These are phyloP conservation scores for Branchinecta lindahli DNA, from an alignment of 1,140 invertebrate species.

Conservation along the genomic window DNA sequence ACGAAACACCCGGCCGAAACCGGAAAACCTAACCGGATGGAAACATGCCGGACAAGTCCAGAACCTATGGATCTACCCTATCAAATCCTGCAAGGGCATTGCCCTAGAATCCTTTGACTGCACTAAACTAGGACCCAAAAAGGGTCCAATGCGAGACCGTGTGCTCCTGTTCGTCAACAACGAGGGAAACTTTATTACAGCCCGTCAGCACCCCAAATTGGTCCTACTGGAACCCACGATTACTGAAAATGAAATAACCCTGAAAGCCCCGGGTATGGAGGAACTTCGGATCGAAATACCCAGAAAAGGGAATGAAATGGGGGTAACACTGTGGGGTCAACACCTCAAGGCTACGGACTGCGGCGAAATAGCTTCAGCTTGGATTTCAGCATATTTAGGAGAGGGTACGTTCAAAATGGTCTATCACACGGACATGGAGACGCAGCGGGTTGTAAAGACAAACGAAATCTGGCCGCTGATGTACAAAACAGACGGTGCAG, in stretches of 20 bases:
- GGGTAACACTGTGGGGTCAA: conserved; percentile 17
- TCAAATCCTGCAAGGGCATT: conserved; percentile 28
- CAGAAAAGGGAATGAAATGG: not conserved
- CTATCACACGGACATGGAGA: not conserved
- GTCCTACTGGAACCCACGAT: conserved; percentile 16
- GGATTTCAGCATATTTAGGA: conserved; percentile 15
- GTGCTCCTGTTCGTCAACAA: conserved; percentile 20
- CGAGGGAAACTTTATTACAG: conserved; percentile 20
- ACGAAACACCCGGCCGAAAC: too few species aligned
- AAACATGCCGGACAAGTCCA: conserved; percentile 24
- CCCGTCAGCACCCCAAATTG: conserved; percentile 17
- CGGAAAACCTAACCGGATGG: conserved; percentile 15
- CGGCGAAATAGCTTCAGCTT: conserved; percentile 11
- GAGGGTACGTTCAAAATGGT: conserved; percentile 4
- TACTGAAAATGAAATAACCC: conserved; percentile 14
- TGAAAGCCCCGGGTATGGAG: conserved; percentile 13
- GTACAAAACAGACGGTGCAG: conserved; percentile 29
- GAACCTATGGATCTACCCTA: conserved; percentile 25
- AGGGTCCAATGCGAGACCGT: conserved; percentile 26
- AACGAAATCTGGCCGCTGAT: conserved; percentile 14
- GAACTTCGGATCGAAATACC: conserved; percentile 13
- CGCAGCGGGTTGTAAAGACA: not conserved
- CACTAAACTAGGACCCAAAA: conserved; percentile 24
- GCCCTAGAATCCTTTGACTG: conserved; percentile 24
- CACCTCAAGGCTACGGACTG: conserved; percentile 13